These are phyloP conservation scores for Apamea epomidion DNA, from an alignment of 2,888 invertebrate genomes.

Conservation along the genomic window DNA sequence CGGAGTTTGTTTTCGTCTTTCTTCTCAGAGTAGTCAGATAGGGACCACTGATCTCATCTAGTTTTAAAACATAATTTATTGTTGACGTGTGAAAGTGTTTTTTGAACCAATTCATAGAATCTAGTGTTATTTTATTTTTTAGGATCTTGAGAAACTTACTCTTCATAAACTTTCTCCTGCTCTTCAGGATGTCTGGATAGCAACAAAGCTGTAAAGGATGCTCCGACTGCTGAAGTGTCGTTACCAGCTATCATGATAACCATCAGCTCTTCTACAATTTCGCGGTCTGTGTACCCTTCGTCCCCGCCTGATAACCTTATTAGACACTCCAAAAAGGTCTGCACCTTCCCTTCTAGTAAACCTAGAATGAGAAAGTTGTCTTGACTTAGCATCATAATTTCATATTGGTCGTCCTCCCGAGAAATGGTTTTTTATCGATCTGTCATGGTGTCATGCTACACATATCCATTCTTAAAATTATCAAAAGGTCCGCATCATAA, in stretches of 20 bases:
- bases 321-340: slow-evolving; percentile 37
- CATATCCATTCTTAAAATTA: not conserved
- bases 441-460: not conserved
- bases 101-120: too few relatives aligned
- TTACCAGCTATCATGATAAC: not conserved
- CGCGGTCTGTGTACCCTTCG: slow-evolving; percentile 59
- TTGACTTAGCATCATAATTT: not conserved
- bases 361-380: slow-evolving; percentile 9
- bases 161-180: not conserved
- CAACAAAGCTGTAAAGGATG: not conserved
- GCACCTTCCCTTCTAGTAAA: not conserved
- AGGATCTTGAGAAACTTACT: not conserved
- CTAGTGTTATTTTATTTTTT: too few relatives aligned
- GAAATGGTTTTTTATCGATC: not conserved
- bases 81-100: too few relatives aligned
- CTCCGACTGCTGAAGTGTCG: not conserved
- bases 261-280: slow-evolving; percentile 68
- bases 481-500: not conserved
- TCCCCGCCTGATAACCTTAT: slow-evolving; percentile 55
- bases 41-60: too few relatives aligned
- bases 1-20: too few relatives aligned
- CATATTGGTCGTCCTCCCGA: not conserved
- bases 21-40: too few relatives aligned
- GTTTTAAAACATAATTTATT: too few relatives aligned
- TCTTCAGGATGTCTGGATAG: not conserved